Conservation (phyloP, 2,113 vertebrate species). For the Leptobrachium ailaonicum region DNA sequence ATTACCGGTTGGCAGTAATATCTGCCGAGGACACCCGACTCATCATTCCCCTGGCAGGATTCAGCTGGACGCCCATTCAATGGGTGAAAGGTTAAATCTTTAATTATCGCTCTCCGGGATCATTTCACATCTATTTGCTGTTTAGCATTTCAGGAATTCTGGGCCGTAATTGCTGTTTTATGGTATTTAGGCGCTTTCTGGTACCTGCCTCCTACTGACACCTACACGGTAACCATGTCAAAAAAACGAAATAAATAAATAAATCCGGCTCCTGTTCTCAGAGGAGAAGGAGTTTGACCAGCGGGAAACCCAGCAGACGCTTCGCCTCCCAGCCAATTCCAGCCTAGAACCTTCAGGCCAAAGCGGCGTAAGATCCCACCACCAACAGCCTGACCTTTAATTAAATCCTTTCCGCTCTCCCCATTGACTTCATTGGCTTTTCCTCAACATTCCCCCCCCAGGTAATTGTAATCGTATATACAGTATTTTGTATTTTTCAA, state of each 20-base stretch:
- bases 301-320: neutral
- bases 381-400: neutral
- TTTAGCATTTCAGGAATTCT: slow-evolving; percentile 21
- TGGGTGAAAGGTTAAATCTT: slow-evolving; percentile 26
- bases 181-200: slow-evolving; percentile 2
- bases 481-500: too few relatives aligned
- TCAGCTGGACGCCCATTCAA: slow-evolving; percentile 2
- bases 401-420: neutral
- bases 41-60: neutral
- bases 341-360: neutral
- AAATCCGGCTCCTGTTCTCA: neutral
- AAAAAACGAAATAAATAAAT: slow-evolving; percentile 70
- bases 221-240: slow-evolving; percentile 58
- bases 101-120: neutral
- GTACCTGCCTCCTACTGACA: slow-evolving; percentile 15
- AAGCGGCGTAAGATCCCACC: neutral
- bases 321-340: neutral
- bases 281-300: neutral
- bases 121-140: slow-evolving; percentile 2
- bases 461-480: too few relatives aligned
- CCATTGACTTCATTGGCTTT: neutral
- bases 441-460: neutral
- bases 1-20: neutral
- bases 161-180: slow-evolving; percentile 2
- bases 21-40: neutral